Conservation (phyloP, 1,140 invertebrate genomes). For the Caenorhabditis latens region DNA sequence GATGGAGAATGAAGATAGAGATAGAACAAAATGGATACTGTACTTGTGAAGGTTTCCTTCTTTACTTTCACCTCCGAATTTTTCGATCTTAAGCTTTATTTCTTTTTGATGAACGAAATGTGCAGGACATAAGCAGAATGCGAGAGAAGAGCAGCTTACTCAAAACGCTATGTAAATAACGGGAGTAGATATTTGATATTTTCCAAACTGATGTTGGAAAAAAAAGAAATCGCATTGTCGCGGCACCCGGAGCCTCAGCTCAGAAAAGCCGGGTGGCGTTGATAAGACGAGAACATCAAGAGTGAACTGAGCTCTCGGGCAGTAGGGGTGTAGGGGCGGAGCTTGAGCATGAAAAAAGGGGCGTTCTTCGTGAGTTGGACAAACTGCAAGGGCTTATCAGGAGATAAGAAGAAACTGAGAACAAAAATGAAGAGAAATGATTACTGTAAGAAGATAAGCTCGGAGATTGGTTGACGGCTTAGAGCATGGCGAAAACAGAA, state of each 20-base stretch:
- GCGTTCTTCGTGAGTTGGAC: not conserved
- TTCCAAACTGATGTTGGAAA: not conserved
- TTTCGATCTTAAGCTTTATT: not conserved
- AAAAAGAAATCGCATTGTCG: not conserved
- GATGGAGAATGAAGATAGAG: slow-evolving; percentile 36
- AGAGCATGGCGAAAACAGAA: not conserved
- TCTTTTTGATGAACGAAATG: not conserved
- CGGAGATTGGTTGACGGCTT: not conserved
- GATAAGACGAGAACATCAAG: slow-evolving; percentile 54
- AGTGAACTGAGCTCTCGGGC: slow-evolving; percentile 32
- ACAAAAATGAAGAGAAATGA: not conserved
- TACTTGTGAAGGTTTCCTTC: not conserved
- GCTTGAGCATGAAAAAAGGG: not conserved
- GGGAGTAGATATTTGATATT: slow-evolving; percentile 42
- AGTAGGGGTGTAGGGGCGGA: slow-evolving; percentile 15
- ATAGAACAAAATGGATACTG: slow-evolving; percentile 7
- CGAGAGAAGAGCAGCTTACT: slow-evolving; percentile 18
- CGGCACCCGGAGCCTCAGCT: not conserved
- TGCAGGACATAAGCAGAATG: not conserved
- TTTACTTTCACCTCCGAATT: not conserved
- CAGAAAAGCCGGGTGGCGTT: not conserved
- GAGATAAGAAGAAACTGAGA: slow-evolving; percentile 28
- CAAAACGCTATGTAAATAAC: slow-evolving; percentile 33
- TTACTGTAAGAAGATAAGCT: slow-evolving; percentile 19
- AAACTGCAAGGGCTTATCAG: slow-evolving; percentile 16